Evolutionary conservation across 2,888 invertebrate species (phyloP).

Genomic region (Chelonus formosanus): DNA sequence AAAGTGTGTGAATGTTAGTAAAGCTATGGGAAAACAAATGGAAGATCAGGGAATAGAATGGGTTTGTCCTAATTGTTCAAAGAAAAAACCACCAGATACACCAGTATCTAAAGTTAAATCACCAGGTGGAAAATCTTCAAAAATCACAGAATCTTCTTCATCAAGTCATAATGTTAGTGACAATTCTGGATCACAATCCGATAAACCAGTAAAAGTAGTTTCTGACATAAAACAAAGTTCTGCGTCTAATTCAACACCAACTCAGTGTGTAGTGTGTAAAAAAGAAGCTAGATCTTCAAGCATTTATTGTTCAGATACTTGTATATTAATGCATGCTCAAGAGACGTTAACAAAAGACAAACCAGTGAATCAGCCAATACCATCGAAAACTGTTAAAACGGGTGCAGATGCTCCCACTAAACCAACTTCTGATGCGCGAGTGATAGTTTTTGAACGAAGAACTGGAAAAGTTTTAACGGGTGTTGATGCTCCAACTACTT

Average conservation of each 20-base stretch:
- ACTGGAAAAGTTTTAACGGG: slow-evolving; percentile 76
- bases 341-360: slow-evolving; percentile 66
- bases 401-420: slow-evolving; percentile 46
- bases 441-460: slow-evolving; percentile 85
- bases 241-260: slow-evolving; percentile 45
- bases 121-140: slow-evolving; percentile 16
- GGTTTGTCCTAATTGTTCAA: slow-evolving; percentile 86
- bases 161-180: slow-evolving; percentile 31
- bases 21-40: slow-evolving; percentile 91
- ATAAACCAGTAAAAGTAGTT: not conserved
- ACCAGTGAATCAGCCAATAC: slow-evolving; percentile 40
- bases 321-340: slow-evolving; percentile 85
- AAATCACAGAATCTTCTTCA: slow-evolving; percentile 20
- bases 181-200: slow-evolving; percentile 5
- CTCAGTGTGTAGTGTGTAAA: slow-evolving; percentile 81
- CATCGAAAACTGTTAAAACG: slow-evolving; percentile 51
- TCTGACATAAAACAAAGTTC: not conserved
- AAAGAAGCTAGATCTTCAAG: slow-evolving; percentile 80
- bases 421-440: slow-evolving; percentile 54
- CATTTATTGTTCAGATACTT: slow-evolving; percentile 89
- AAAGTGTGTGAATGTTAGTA: slow-evolving; percentile 93
- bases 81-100: slow-evolving; percentile 63
- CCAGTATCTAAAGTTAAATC: slow-evolving; percentile 1
- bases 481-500: slow-evolving; percentile 82
- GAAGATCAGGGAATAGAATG: slow-evolving; percentile 88